Percentiles rank a stretch among this genome's conserved stretches.
phyloP scores from a whole-genome alignment of 2,797 vertebrate genomes.

The Coreius guichenoti region DNA sequence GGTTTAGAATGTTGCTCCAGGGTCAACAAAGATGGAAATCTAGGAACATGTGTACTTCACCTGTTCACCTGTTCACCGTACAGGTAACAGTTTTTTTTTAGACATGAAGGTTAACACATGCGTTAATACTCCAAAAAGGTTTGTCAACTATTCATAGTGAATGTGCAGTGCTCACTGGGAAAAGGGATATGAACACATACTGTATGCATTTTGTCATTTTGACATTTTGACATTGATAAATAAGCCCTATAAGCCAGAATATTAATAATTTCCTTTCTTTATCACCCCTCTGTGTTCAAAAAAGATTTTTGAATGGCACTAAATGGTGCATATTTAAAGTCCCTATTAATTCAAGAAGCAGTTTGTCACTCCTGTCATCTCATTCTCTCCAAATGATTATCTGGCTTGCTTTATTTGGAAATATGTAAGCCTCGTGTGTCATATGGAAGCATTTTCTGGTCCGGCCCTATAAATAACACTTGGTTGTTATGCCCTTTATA shows the following conservation, averaged over 20 bases:
- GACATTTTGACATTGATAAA: constrained; percentile 54
- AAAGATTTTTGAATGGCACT: constrained; percentile 53
- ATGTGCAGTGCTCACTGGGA: neutral
- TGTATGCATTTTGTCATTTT: constrained; percentile 28
- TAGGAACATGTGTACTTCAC: no score
- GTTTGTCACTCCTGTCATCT: constrained; percentile 59
- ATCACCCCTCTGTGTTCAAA: constrained; percentile 48
- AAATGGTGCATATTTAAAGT: constrained; percentile 59
- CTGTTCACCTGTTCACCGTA: no score
- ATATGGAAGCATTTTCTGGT: constrained; percentile 30
- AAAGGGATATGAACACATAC: constrained; percentile 9
- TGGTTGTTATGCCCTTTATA: constrained; percentile 42
- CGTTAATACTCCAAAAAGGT: neutral
- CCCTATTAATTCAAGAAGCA: constrained; percentile 54
- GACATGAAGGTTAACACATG: constrained; percentile 3
- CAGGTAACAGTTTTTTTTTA: no score
- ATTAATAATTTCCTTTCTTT: constrained; percentile 49
- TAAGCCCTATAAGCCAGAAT: constrained; percentile 26
- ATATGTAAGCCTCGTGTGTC: constrained; percentile 40
- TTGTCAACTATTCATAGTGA: constrained; percentile 18
- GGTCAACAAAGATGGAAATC: no score
- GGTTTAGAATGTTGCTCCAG: no score
- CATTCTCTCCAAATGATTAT: constrained; percentile 56
- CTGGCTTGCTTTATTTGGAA: constrained; percentile 48
- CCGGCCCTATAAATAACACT: constrained; percentile 47